Evolutionary conservation across 1,140 invertebrate genomes (phyloP).

Genomic region (Orius insidiosus): DNA sequence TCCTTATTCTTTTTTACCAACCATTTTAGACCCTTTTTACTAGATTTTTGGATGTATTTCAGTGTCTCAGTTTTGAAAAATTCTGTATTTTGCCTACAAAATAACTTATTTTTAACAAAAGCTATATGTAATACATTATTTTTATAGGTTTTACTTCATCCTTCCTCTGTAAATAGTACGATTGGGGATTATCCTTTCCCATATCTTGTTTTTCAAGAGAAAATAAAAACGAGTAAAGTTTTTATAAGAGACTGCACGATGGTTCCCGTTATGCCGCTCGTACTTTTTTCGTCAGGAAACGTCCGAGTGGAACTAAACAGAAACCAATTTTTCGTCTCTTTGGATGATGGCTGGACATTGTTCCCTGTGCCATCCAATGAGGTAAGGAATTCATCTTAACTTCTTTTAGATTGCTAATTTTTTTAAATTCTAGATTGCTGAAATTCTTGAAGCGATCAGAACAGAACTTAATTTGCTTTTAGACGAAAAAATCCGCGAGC

Average conservation of each 20-base stretch:
- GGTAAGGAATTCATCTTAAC: conserved; percentile 30
- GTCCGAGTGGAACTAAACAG: conserved; percentile 52
- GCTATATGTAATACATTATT: no score
- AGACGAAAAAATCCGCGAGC: conserved; percentile 64
- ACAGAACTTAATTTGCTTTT: conserved; percentile 53
- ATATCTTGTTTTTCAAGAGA: conserved; percentile 68
- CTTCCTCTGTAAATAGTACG: conserved; percentile 55
- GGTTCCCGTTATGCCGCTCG: conserved; percentile 57
- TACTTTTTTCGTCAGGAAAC: conserved; percentile 58
- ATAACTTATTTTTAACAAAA: no score
- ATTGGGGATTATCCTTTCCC: conserved; percentile 47
- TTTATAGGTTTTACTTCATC: conserved; percentile 45
- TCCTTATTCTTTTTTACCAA: no score
- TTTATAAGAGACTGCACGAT: conserved; percentile 66
- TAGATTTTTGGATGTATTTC: no score
- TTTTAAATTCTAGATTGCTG: conserved; percentile 38
- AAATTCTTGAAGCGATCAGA: conserved; percentile 55
- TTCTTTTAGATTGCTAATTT: conserved; percentile 11
- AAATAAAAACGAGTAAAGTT: conserved; percentile 60
- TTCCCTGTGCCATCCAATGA: conserved; percentile 56
- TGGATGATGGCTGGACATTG: conserved; percentile 72
- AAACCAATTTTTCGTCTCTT: conserved; percentile 51
- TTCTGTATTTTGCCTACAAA: no score
- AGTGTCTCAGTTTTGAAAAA: no score
- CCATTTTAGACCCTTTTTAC: no score